Conservation (phyloP, 2,113 vertebrate genomes). For the Tinamus guttatus region DNA sequence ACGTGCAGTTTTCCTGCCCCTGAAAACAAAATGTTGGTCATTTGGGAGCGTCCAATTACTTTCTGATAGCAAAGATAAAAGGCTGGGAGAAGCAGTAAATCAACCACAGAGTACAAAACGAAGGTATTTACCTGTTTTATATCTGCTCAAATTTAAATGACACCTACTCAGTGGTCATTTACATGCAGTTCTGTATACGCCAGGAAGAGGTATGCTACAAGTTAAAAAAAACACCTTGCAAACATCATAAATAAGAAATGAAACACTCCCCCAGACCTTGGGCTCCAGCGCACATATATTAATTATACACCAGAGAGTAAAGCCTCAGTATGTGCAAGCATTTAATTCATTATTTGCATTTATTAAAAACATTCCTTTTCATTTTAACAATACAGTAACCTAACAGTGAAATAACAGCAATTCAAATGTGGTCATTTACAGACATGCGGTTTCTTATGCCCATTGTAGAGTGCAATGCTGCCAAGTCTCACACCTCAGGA, state of each 20-base stretch:
- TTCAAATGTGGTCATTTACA: constrained; percentile 61
- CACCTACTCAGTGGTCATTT: constrained; percentile 64
- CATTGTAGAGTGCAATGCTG: constrained; percentile 48
- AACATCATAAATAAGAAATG: constrained; percentile 74
- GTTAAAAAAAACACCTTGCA: not conserved
- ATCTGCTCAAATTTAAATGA: constrained; percentile 66
- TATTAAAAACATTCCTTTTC: constrained; percentile 77
- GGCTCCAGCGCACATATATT: constrained; percentile 56
- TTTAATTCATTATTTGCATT: constrained; percentile 73
- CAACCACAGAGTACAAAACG: not conserved
- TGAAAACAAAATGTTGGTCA: constrained; percentile 54
- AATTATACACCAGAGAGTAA: constrained; percentile 67
- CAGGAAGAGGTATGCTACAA: constrained; percentile 20
- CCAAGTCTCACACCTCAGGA: constrained; percentile 73
- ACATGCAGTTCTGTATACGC: constrained; percentile 24
- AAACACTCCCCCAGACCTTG: constrained; percentile 67
- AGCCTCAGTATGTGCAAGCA: constrained; percentile 40
- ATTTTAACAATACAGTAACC: constrained; percentile 71
- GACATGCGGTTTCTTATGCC: constrained; percentile 65
- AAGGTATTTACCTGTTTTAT: constrained; percentile 57
- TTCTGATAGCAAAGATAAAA: constrained; percentile 62
- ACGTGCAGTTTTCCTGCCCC: constrained; percentile 16
- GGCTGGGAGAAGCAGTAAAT: constrained; percentile 27
- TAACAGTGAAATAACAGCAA: constrained; percentile 61
- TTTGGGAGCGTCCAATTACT: constrained; percentile 51